Evolutionary conservation across 2,113 vertebrate genomes (phyloP), one percentile per base, ranked within the genome.

Genomic region (Tachycineta bicolor): DNA sequence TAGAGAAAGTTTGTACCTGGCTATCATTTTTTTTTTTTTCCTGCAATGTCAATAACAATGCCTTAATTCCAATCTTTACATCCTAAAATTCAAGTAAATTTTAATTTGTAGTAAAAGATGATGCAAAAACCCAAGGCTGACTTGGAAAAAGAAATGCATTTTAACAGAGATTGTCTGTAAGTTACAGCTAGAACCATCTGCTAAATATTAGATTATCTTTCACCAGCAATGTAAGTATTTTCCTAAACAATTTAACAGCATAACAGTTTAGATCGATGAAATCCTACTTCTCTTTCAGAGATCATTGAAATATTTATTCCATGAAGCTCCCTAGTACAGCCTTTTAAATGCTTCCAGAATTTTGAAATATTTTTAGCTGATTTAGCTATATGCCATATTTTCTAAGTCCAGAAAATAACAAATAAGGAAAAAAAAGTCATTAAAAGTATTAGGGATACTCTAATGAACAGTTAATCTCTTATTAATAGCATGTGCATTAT

Each of bases 81-180:
- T 59, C 19, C 16, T 71, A 37, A 81, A 82, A 67, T 67, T 43
- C 29, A 77, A 46, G 6, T 55, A n/a, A 43, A 25, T 75, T 65
- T 84, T 46, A 17, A 17, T 68, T 70, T 50, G 8, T 14, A 16
- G 6, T 33, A 59, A 55, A 55, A 46, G 5, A 52, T 2, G 3
- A 25, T 53, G 7, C 6, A 50, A 89, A 73, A 41, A 0, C 0
- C 2, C 5, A 11, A 68, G 6, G 2, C 3, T 53, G 52, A 33
- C 7, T 65, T 87, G 31, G 26, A 74, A 83, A 89, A 89, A 43
- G 34, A 14, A 4, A n/a, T 37, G 9, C 12, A 62, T 87, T 89
- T 83, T 76, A 76, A 59, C 4, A 24, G 26, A 62, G 17, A 7
- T 74, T 50, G 3, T 39, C 73, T 81, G 17, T 79, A 84, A 87